Evolutionary conservation across 2,113 vertebrate species (phyloP).

Genomic region (Pteruthius melanotis): DNA sequence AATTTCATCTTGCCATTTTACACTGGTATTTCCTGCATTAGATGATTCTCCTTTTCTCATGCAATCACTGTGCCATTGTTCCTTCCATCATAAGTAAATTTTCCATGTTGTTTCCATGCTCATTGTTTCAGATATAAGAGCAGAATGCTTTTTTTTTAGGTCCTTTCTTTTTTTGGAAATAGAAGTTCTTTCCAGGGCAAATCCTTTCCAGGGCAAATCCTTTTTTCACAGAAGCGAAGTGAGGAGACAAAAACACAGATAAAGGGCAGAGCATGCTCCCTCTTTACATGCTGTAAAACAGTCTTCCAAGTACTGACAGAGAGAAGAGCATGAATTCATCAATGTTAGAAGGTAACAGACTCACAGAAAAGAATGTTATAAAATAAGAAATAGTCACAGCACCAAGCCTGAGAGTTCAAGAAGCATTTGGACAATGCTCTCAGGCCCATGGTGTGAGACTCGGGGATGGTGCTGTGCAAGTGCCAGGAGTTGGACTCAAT

Average conservation of each 20-base stretch:
- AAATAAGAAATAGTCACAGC: not conserved
- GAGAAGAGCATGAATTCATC: not conserved
- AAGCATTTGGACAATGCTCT: not conserved
- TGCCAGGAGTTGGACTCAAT: not conserved
- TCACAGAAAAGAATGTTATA: not conserved
- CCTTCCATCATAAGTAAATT: not conserved
- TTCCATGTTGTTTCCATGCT: not conserved
- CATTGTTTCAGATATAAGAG: not conserved
- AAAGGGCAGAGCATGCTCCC: not conserved
- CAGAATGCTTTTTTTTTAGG: not conserved
- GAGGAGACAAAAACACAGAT: not conserved
- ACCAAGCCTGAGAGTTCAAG: not conserved
- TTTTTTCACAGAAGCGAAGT: not conserved
- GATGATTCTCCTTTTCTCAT: not conserved
- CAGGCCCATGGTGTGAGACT: not conserved
- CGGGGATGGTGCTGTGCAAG: no score
- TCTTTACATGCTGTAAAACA: not conserved
- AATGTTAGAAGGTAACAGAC: not conserved
- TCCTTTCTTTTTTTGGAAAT: not conserved
- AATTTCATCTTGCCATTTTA: slow-evolving; percentile 21
- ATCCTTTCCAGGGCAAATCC: not conserved
- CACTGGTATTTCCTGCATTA: slow-evolving; percentile 8
- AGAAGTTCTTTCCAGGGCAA: not conserved
- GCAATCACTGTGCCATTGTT: not conserved
- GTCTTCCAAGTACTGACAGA: not conserved